phyloP scores from a whole-genome alignment of 1,140 invertebrate genomes.

The Sminthurides bifidus region DNA sequence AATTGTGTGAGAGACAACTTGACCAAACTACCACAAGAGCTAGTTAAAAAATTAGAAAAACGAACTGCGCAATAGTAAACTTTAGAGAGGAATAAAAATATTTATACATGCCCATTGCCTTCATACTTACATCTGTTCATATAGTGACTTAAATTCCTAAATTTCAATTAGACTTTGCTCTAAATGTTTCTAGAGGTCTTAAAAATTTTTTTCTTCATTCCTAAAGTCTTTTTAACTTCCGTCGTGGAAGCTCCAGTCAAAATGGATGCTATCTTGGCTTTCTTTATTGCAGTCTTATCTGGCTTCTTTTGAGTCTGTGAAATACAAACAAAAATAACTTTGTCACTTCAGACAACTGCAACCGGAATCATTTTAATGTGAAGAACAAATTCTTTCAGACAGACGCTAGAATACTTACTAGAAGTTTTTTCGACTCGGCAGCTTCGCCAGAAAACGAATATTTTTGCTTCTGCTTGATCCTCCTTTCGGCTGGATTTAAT shows the following conservation, averaged over 20 bases:
- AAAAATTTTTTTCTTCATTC: slow-evolving; percentile 7
- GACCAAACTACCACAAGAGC: slow-evolving; percentile 50
- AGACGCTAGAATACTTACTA: no score
- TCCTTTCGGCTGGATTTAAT: slow-evolving; percentile 34
- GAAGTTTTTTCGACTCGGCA: no score
- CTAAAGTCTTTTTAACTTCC: not conserved
- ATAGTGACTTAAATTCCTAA: no score
- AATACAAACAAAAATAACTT: slow-evolving; percentile 11
- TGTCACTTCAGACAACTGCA: no score
- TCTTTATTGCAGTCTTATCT: slow-evolving; percentile 13
- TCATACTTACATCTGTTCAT: not conserved
- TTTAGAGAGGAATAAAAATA: not conserved
- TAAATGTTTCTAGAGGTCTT: no score
- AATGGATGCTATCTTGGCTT: slow-evolving; percentile 14
- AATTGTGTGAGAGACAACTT: slow-evolving; percentile 49
- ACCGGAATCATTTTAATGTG: no score
- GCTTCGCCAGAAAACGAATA: no score
- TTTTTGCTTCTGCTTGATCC: slow-evolving; percentile 31
- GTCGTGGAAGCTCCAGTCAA: slow-evolving; percentile 5
- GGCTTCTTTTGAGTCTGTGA: slow-evolving; percentile 23
- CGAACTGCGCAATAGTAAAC: not conserved
- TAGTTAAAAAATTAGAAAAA: slow-evolving; percentile 41
- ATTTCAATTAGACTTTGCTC: no score
- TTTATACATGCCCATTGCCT: not conserved
- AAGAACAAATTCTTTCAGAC: no score